Base-by-base conservation (phyloP, 2,888 invertebrate species). In the Periphyllus acericola region DNA sequence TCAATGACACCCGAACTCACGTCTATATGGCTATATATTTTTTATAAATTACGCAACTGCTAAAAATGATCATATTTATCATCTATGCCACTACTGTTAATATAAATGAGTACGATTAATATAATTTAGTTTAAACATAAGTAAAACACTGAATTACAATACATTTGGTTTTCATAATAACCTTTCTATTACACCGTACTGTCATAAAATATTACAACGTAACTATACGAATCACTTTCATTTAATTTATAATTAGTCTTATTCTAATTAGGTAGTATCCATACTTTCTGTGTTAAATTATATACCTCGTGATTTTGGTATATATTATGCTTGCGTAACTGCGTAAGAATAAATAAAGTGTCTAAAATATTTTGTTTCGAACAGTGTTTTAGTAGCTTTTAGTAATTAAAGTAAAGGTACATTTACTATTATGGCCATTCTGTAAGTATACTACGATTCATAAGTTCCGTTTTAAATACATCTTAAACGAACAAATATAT, bases 161-260 rank as follows among this genome's bases (percentile, higher is more conserved):
- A 25, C 6, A 60, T 60, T 60, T 60, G 5, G 6, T 21, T 60
- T 25, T 60, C 19, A 60, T 60, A 60, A 60, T 60, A 21, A 3
- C 60, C 19, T 25, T 60, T 60, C 25, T 60, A 46, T 21, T 60
- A 60, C 25, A 17, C 19, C 21, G 21, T 60, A 60, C 60, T 60
- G 25, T 60, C 60, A 25, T 60, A 60, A 60, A 46, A 46, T 46
- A 46, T 14, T 46, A 46, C 11, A 46, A 46, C 46, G 14, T 46
- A 46, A 46, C 1, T 14, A 46, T 46, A 60, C 25, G 60, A 14
- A 29, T 71, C 29, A 17, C 71, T 71, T 71, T 71, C 71, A 71
- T 71, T 71, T 9, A 71, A 71, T 71, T 71, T 71, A 71, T 71
- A 71, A 71, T 71, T 32, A 71, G 14, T 17, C 71, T 71, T 71